Base-by-base conservation (phyloP, 1,140 invertebrate genomes). In the Eufriesea mexicana region DNA sequence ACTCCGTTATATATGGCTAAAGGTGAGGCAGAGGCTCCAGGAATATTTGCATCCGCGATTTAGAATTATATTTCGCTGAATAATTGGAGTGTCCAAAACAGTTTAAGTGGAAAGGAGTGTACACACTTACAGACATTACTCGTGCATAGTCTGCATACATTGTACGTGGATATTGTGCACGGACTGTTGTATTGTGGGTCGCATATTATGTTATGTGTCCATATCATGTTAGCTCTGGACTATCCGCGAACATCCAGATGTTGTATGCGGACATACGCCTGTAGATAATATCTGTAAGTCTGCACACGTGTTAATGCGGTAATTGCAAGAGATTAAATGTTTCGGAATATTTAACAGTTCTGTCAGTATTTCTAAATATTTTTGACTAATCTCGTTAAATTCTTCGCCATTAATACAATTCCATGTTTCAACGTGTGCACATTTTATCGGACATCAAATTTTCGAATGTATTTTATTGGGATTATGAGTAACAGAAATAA, bases 151-250 rank as follows among this genome's bases (percentile, higher is more conserved):
- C 14, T 61, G 59, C 2, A 6, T 25, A 61, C 59, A 28, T 28
- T 61, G 59, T 25, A n/a, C n/a, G 7, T 10, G 23, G 4, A 23
- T 10, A 61, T 25, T 61, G n/a, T 16, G 25, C n/a, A n/a, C 5
- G 1, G 57, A 7, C 59, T 28, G 59, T 61, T 61, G 59, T 25
- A 61, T 61, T 25, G n/a, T 25, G 59, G 12, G n/a, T 6, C 2
- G 14, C 59, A 25, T 61, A 25, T 61, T 61, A 61, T 61, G 14
- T 61, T 61, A 61, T 14, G 14, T 25, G 59, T 61, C n/a, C 59
- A 61, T 61, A 61, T 61, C 59, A 28, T 61, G 59, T 61, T 25
- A 61, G n/a, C 25, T 61, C 59, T 61, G 14, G n/a, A 61, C 59
- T 61, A 14, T 6, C n/a, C 59, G 6, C 59, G 59, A 61, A 16